These are phyloP conservation scores for Lycodopsis pacificus DNA, from an alignment of 2,797 vertebrate species.

Conservation along the genomic window DNA sequence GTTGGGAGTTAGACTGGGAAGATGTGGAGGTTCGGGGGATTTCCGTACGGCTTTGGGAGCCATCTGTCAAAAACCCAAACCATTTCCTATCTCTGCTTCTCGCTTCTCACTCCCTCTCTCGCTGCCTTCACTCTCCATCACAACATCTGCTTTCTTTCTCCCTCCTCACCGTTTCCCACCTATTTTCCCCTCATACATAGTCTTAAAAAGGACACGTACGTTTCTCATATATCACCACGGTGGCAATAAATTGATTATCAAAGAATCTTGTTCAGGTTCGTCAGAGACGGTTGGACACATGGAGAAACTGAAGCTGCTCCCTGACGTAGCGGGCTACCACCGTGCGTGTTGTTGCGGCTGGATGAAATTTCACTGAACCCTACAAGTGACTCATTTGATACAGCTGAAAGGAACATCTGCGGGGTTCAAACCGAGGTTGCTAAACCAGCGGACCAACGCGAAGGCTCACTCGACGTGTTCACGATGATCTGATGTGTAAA, in stretches of 20 bases:
- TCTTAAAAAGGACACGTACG: background rate
- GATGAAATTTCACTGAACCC: slow-evolving; percentile 42
- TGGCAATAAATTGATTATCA: background rate
- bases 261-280: slow-evolving; percentile 24
- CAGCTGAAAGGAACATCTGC: slow-evolving; percentile 64
- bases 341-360: slow-evolving; percentile 23
- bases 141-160: slow-evolving; percentile 73
- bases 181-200: slow-evolving; percentile 17
- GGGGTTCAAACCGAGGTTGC: slow-evolving; percentile 58
- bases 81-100: slow-evolving; percentile 77
- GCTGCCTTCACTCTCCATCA: slow-evolving; percentile 42
- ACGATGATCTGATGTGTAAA: slow-evolving; percentile 16
- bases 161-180: slow-evolving; percentile 36
- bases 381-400: slow-evolving; percentile 48
- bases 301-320: slow-evolving; percentile 42
- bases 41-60: slow-evolving; percentile 73
- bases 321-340: slow-evolving; percentile 34
- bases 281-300: background rate
- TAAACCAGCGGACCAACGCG: slow-evolving; percentile 22
- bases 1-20: slow-evolving; percentile 44
- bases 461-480: background rate
- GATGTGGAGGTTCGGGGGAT: slow-evolving; percentile 74
- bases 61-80: slow-evolving; percentile 83
- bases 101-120: slow-evolving; percentile 15
- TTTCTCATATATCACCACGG: background rate